Evolutionary conservation across 2,797 vertebrate species (phyloP).

Genomic region (Crenichthys baileyi): DNA sequence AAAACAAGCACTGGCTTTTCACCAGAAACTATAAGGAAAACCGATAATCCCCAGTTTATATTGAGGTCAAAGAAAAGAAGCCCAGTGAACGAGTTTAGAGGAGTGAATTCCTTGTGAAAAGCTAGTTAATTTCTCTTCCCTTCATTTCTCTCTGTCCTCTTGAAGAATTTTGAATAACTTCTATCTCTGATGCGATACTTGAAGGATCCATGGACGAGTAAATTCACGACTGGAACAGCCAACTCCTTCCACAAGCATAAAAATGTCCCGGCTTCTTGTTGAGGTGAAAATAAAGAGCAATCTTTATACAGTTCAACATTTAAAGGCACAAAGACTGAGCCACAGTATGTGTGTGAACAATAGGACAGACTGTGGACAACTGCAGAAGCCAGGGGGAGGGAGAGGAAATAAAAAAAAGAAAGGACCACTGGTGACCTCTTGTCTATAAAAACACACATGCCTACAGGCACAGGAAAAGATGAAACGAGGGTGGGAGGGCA

Average conservation of each 20-base stretch:
- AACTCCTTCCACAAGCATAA: slow-evolving; percentile 7
- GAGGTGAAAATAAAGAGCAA: slow-evolving; percentile 18
- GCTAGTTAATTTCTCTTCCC: slow-evolving; percentile 38
- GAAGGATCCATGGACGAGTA: slow-evolving; percentile 41
- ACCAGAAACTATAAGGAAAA: slow-evolving; percentile 65
- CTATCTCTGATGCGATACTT: slow-evolving; percentile 38
- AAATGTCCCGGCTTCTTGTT: slow-evolving; percentile 4
- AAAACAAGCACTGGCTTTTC: slow-evolving; percentile 67
- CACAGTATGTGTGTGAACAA: slow-evolving; percentile 34
- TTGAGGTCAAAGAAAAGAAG: slow-evolving; percentile 64
- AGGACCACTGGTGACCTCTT: slow-evolving; percentile 67
- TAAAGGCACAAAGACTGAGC: slow-evolving; percentile 16
- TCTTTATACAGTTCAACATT: slow-evolving; percentile 2
- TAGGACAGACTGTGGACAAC: slow-evolving; percentile 53
- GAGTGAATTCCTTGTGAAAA: slow-evolving; percentile 34
- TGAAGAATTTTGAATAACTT: slow-evolving; percentile 31
- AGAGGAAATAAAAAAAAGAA: slow-evolving; percentile 34
- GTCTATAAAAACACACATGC: slow-evolving; percentile 69
- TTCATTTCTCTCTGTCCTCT: slow-evolving; percentile 30
- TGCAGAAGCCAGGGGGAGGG: slow-evolving; percentile 46
- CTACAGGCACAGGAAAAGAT: slow-evolving; percentile 55
- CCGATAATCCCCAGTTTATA: slow-evolving; percentile 69
- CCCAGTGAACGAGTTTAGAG: slow-evolving; percentile 62
- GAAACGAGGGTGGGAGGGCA: slow-evolving; percentile 30
- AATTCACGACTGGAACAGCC: slow-evolving; percentile 15